These are phyloP conservation scores for Catotricha subobsoleta DNA, from an alignment of 2,888 invertebrate species.

Conservation along the genomic window DNA sequence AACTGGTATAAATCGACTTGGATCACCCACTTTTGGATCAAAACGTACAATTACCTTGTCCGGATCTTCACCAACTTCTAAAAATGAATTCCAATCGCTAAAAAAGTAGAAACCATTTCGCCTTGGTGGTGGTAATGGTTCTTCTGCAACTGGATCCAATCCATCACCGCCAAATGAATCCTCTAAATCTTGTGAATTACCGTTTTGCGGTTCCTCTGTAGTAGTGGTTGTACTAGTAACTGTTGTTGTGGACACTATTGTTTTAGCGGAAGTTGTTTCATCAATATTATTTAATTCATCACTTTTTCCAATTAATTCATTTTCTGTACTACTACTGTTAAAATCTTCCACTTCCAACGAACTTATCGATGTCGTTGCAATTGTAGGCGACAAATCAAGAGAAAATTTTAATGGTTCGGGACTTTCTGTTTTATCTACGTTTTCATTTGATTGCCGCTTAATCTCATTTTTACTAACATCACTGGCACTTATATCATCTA, in stretches of 20 bases:
- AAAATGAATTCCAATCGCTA: constrained; percentile 70
- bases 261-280: constrained; percentile 21
- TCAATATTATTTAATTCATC: constrained; percentile 4
- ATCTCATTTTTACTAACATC: constrained; percentile 31
- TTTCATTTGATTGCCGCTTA: constrained; percentile 29
- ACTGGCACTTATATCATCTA: constrained; percentile 19
- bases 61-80: constrained; percentile 63
- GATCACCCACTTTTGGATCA: constrained; percentile 64
- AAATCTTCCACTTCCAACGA: background rate
- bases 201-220: constrained; percentile 15
- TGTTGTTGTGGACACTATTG: constrained; percentile 11
- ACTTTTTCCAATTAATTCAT: background rate
- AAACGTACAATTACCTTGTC: constrained; percentile 62
- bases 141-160: constrained; percentile 39
- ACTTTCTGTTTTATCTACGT: constrained; percentile 10
- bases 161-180: constrained; percentile 51
- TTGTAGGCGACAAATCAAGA: constrained; percentile 14
- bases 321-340: background rate
- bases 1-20: constrained; percentile 56
- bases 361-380: constrained; percentile 14
- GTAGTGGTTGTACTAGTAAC: constrained; percentile 9
- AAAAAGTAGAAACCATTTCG: constrained; percentile 70
- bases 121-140: constrained; percentile 43
- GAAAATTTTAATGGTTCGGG: constrained; percentile 19
- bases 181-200: constrained; percentile 40